Base-by-base conservation (phyloP, 2,113 vertebrate species). In the Podiceps cristatus region DNA sequence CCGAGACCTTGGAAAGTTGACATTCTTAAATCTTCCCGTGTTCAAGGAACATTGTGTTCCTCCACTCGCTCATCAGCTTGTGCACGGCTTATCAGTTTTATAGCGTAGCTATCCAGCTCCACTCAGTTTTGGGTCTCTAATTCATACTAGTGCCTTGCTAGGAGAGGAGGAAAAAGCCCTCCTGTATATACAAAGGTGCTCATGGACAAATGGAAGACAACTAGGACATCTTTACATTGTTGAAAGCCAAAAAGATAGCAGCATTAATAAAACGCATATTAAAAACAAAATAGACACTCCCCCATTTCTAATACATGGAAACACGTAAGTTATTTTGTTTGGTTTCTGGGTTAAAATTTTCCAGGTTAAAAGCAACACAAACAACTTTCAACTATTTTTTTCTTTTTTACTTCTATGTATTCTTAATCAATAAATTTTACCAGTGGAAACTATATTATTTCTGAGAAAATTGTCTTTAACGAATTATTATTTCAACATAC, bases 31-130 rank as follows among this genome's bases (percentile, higher is more conserved):
- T 78, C 31, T 71, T 94, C 7, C n/a, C 31, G 28, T 37, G 17
- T 25, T 72, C 37, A 59, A 47, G 74, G 77, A 88, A 27, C 6
- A 2, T 1, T 37, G 5, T 10, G n/a, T 62, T 87, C 55, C 55
- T 74, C 25, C 37, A n/a, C n/a, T 88, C 24, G 2, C 12, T 68
- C 81, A 42, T 28, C n/a, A 72, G 44, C 19, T 44, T 72, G 13
- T 47, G 42, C n/a, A 35, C 0, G 1, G 64, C 18, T 94, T 63
- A 19, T 31, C 1, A 20, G 56, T 59, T 93, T 67, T 91, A 62
- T 17, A 40, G 37, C 3, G 11, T 28, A 63, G 27, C 5, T 3
- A 5, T 35, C 0, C 1, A 89, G 29, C 31, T 59, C 28, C 1
- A 1, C 83, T 86, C n/a, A 7, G 29, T 18, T 87, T 64, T 85